Conservation (phyloP, 2,113 vertebrate genomes). For the Pithys albifrons region DNA sequence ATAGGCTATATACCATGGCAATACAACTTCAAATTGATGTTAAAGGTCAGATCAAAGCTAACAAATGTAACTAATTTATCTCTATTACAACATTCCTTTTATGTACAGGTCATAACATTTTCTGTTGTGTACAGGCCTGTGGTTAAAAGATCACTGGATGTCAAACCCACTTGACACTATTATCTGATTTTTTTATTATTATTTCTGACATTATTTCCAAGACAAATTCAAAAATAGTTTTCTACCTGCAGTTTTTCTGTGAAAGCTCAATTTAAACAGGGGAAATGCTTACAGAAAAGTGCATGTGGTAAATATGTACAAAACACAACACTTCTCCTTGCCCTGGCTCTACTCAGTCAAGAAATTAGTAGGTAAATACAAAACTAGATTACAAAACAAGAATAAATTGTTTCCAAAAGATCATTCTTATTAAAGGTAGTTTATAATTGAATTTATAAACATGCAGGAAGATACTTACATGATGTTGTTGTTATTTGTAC, state of each 20-base stretch:
- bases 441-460: not conserved
- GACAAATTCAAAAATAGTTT: not conserved
- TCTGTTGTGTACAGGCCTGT: not conserved
- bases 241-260: not conserved
- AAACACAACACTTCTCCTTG: not conserved
- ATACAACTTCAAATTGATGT: not conserved
- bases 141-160: not conserved
- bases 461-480: not conserved
- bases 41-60: slow-evolving; percentile 3
- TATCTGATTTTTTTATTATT: not conserved
- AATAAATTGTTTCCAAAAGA: not conserved
- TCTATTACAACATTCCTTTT: not conserved
- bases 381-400: not conserved
- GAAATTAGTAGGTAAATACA: not conserved
- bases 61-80: not conserved
- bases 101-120: not conserved
- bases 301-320: not conserved
- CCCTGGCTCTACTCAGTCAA: not conserved
- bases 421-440: not conserved
- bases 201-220: not conserved
- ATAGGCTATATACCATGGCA: not conserved
- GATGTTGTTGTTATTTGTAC: not conserved
- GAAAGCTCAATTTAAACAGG: not conserved
- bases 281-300: not conserved
- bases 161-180: not conserved